Evolutionary conservation across 2,888 invertebrate genomes (phyloP), one percentile per base, ranked within the genome.

Genomic region (Drosophila pseudotakahashii): DNA sequence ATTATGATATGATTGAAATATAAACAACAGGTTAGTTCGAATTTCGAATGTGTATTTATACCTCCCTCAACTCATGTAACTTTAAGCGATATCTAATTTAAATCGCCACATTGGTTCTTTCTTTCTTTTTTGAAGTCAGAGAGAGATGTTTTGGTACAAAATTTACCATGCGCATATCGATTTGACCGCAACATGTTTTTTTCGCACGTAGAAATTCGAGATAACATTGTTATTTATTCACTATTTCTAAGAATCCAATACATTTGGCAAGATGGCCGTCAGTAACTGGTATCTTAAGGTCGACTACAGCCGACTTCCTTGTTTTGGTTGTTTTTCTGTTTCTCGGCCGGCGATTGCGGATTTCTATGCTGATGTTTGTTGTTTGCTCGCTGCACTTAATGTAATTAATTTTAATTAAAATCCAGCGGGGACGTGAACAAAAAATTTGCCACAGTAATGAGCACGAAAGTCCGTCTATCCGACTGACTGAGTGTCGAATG

Each of bases 341-440:
- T 16, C 66, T 66, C 66, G 23, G 23, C 50, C 39, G 55, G 71
- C 74, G 78, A 85, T 70, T 78, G 81, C 70, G 58, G 73, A 72
- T 66, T 48, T 71, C 64, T 58, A 54, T 54, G 39, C 47, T 68
- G 72, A 64, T 73, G 70, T 60, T 76, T 70, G 69, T 70, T 81
- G 73, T 71, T 48, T 68, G 66, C 67, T 52, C 48, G 74, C 81
- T 89, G 91, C 90, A 90, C 90, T 91, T 90, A 91, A 90, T 90
- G 91, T 90, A 90, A 90, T 90, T 90, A 90, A 91, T 90, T 91
- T 90, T 90, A 90, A 90, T 90, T 90, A 90, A 90, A 90, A 89
- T 89, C 86, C 88, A 86, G 84, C 89, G 58, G 61, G 54, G 39
- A 42, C 54, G 63, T 34, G 61, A 47, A 66, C 32, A 61, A 60